Evolutionary conservation across 1,140 invertebrate genomes (phyloP).

Genomic region (Drosophila mauritiana): DNA sequence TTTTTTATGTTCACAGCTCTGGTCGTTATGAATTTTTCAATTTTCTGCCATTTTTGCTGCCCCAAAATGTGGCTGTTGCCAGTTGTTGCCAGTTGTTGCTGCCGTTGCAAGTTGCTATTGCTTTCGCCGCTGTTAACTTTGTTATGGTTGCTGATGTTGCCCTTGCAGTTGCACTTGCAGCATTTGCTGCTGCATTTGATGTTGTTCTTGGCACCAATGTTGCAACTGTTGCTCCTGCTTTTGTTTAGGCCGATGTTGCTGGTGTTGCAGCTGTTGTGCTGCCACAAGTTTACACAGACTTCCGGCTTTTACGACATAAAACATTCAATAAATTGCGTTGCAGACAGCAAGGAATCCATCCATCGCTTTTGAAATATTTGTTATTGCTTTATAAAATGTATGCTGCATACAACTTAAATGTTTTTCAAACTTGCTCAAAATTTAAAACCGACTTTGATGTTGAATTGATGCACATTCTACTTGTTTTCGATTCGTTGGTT

Average conservation of each 20-base stretch:
- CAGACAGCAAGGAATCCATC: no score
- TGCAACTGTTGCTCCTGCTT: conserved; percentile 5
- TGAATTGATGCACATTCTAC: neutral
- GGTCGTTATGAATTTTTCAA: conserved; percentile 59
- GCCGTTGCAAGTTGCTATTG: conserved; percentile 8
- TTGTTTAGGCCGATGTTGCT: neutral
- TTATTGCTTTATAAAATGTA: no score
- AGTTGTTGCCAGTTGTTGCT: conserved; percentile 32
- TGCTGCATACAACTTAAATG: no score
- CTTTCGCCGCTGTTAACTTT: neutral
- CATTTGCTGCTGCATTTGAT: conserved; percentile 4
- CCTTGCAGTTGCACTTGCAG: neutral
- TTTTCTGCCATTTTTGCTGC: conserved; percentile 43
- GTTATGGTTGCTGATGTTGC: conserved; percentile 9
- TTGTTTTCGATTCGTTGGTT: conserved; percentile 7
- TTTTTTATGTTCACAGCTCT: conserved; percentile 46
- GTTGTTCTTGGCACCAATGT: neutral
- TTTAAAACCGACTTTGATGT: no score
- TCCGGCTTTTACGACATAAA: neutral
- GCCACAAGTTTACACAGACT: neutral
- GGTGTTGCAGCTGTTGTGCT: neutral
- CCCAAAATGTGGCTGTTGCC: conserved; percentile 11
- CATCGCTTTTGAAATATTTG: no score
- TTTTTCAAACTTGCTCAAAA: no score
- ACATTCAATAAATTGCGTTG: neutral